phyloP scores from a whole-genome alignment of 53 echinoderm and acorn worm genomes.

The Arbacia lixula region DNA sequence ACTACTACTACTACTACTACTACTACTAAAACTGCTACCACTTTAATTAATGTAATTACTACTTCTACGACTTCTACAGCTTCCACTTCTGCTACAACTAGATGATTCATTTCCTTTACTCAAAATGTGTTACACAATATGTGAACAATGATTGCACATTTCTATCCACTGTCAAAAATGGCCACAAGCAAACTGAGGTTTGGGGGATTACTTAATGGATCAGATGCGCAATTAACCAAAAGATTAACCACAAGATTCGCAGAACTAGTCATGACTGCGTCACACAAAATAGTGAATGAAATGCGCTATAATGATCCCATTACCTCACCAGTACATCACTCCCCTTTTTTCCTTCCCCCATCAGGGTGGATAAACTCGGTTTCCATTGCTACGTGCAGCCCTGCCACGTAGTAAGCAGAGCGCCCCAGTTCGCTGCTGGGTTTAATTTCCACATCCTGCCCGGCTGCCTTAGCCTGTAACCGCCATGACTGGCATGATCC shows the following conservation, averaged over 20 bases:
- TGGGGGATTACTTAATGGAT: too few relatives aligned
- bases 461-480: too few relatives aligned
- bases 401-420: constrained; percentile 20
- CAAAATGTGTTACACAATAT: too few relatives aligned
- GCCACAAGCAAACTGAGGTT: too few relatives aligned
- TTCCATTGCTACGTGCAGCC: background rate
- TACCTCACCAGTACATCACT: too few relatives aligned
- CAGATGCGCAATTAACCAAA: too few relatives aligned
- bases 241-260: too few relatives aligned
- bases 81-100: background rate
- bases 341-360: too few relatives aligned
- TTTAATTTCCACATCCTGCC: constrained; percentile 40
- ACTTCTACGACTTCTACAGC: background rate
- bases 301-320: constrained; percentile 28
- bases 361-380: background rate
- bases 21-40: background rate
- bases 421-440: background rate
- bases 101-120: background rate
- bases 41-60: background rate
- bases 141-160: too few relatives aligned
- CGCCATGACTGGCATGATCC: too few relatives aligned
- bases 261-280: constrained; percentile 6
- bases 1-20: background rate
- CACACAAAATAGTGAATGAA: constrained; percentile 6
- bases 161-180: too few relatives aligned